These are phyloP conservation scores for Parnassius mnemosyne DNA, from an alignment of 2,888 invertebrate genomes.

Conservation along the genomic window DNA sequence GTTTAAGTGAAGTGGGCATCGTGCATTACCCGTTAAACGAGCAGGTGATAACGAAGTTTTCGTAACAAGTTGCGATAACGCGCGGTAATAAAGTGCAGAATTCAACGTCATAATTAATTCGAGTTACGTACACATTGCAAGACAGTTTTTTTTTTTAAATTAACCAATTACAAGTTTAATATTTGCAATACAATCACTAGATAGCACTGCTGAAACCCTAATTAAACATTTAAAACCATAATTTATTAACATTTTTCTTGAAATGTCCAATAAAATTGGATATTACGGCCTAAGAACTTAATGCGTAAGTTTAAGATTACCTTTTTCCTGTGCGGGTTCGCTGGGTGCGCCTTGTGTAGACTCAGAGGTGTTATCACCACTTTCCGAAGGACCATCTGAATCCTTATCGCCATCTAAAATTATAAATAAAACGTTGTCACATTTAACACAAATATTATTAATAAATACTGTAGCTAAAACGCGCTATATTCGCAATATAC, in stretches of 20 bases:
- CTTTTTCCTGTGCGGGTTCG: conserved; percentile 76
- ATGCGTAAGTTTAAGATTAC: conserved; percentile 39
- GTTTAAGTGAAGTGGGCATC: conserved; percentile 11
- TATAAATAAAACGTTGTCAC: conserved; percentile 37
- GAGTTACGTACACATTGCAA: conserved; percentile 7
- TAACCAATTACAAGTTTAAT: conserved; percentile 2
- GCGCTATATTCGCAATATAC: conserved; percentile 47
- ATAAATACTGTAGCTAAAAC: conserved; percentile 1
- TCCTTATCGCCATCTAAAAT: conserved; percentile 77
- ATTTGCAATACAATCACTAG: not conserved
- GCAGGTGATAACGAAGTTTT: conserved; percentile 18
- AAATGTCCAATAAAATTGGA: not conserved
- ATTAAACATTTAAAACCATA: not conserved
- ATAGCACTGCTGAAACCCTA: not conserved
- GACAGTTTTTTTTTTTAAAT: conserved; percentile 1
- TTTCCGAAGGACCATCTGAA: conserved; percentile 76
- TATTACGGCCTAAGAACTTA: not conserved
- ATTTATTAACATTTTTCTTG: conserved; percentile 3
- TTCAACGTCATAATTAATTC: conserved; percentile 15
- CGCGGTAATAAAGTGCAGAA: conserved; percentile 18
- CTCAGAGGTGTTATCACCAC: conserved; percentile 76
- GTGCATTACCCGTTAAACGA: conserved; percentile 18
- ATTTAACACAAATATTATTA: conserved; percentile 28
- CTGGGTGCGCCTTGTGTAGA: conserved; percentile 69
- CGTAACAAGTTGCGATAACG: conserved; percentile 21